Base-by-base conservation (phyloP, 2,797 vertebrate species). In the Setipinna tenuifilis region DNA sequence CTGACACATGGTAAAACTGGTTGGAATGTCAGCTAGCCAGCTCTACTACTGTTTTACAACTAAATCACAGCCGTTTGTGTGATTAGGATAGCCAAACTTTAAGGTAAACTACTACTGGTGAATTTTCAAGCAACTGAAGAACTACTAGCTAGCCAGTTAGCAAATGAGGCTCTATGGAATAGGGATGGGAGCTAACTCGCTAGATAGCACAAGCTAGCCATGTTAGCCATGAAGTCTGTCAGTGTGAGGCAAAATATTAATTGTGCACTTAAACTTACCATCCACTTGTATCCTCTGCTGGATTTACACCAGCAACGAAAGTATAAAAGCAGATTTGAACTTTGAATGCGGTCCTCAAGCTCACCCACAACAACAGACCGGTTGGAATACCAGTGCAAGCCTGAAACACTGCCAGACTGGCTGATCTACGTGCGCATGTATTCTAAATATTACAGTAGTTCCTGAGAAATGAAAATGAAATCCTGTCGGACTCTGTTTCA, bases 81-180 rank as follows among this genome's bases (percentile, higher is more conserved):
- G 7, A 54, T 54, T 54, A 54, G 14, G 14, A 54, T 54, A 9
- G 50, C 50, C 1, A 14, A 54, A 54, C 50, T 54, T 2, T 54
- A 54, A 54, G 7, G 50, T 14, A 54, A 54, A 54, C 50, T 54
- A 54, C 50, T 54, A 14, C 9, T 54, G 50, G 50, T 54, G 50
- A 78, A 7, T 21, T 78, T 6, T 19, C 28, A n/a, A 23, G 4
- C 17, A 41, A 16, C 17, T 44, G 41, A 78, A 44, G 35, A 19
- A 78, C 6, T 44, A 10, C 71, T n/a, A 17, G 71, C 71, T 78
- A 78, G 61, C 61, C 21, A 78, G 71, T 78, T 19, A 78, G 71
- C 68, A 19, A 59, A 59, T 21, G 58, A 21, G 17, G 68, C 35
- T 44, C 35, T 6, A 12, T 17, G 31, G 71, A 78, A 44, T 65